phyloP scores from a whole-genome alignment of 2,113 vertebrate genomes.

The Carassius auratus region DNA sequence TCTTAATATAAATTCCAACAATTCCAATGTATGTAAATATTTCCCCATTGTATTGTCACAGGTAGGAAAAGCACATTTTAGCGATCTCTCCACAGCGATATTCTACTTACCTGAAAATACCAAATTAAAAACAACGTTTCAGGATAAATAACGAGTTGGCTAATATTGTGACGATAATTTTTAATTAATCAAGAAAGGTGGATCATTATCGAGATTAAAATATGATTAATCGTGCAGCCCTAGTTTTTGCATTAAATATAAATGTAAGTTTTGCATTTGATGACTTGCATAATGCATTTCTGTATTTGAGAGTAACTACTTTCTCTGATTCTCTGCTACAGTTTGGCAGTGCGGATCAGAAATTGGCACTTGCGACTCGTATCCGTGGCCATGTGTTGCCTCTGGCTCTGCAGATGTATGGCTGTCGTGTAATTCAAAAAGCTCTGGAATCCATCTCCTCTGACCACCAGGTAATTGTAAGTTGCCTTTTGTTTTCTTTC shows the following conservation, averaged over 20 bases:
- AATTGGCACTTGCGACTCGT: conserved; percentile 93
- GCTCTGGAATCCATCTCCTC: conserved; percentile 98
- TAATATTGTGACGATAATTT: no score
- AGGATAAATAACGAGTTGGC: no score
- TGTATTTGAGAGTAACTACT: not conserved
- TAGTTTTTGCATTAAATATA: not conserved
- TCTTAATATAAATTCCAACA: no score
- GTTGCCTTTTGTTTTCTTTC: conserved; percentile 65
- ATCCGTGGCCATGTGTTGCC: conserved; percentile 97
- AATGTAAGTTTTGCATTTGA: not conserved
- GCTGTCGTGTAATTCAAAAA: conserved; percentile 98
- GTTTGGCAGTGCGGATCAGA: conserved; percentile 99
- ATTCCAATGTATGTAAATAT: no score
- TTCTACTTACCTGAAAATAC: no score
- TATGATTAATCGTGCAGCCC: no score
- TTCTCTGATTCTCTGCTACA: conserved; percentile 64
- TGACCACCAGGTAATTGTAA: conserved; percentile 99
- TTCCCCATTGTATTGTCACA: no score
- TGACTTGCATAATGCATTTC: not conserved
- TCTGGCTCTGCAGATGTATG: conserved; percentile 98
- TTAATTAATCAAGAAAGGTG: no score
- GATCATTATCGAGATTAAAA: no score
- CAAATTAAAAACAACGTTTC: no score
- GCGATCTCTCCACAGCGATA: no score
- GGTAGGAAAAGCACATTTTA: no score